Conservation (phyloP, 2,888 invertebrate genomes). For the Odontocerum albicorne region DNA sequence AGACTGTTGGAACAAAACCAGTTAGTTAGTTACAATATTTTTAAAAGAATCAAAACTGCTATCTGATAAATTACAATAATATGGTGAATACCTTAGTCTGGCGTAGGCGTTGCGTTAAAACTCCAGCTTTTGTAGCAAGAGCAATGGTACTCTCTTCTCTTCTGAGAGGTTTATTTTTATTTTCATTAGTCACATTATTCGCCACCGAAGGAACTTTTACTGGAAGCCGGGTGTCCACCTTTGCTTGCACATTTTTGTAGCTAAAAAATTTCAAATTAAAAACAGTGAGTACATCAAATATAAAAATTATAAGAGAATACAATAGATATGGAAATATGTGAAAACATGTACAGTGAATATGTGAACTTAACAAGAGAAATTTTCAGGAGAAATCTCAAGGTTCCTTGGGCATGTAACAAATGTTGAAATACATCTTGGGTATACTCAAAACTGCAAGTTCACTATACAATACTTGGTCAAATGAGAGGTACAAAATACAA, state of each 20-base stretch:
- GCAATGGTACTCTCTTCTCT: slow-evolving; percentile 53
- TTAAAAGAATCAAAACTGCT: no score
- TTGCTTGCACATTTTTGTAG: slow-evolving; percentile 54
- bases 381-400: no score
- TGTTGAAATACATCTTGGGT: no score
- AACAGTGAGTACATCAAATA: not conserved
- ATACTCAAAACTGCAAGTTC: no score
- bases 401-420: no score
- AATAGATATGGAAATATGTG: not conserved
- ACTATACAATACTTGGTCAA: no score
- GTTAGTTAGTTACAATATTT: no score
- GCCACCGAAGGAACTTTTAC: slow-evolving; percentile 36
- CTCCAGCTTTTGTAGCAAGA: slow-evolving; percentile 44
- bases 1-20: no score
- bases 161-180: slow-evolving; percentile 46
- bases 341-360: not conserved
- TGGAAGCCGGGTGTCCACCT: slow-evolving; percentile 50
- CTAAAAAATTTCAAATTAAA: slow-evolving; percentile 40
- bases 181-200: slow-evolving; percentile 40
- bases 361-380: not conserved
- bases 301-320: not conserved
- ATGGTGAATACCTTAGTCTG: slow-evolving; percentile 24
- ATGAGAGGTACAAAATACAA: no score
- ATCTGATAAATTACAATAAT: no score
- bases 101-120: slow-evolving; percentile 16